A percentile compares a stretch with the other conserved stretches of the same genome.
Evolutionary conservation across 2,797 vertebrate species (phyloP).

Genomic region (Semaprochilodus insignis): DNA sequence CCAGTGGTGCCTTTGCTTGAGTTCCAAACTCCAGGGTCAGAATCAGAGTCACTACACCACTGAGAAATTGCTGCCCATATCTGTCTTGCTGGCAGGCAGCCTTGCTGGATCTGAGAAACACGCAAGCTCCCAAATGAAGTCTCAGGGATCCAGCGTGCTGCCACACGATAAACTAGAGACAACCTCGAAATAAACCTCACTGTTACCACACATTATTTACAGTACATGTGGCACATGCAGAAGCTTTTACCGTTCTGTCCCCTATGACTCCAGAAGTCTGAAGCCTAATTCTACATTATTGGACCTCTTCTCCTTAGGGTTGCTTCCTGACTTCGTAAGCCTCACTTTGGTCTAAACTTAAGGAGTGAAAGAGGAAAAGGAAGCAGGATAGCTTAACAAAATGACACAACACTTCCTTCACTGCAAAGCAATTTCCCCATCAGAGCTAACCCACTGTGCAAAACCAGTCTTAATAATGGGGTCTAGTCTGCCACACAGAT

Average conservation of each 20-base stretch:
- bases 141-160: slow-evolving; percentile 40
- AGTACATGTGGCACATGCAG: neutral
- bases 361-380: slow-evolving; percentile 62
- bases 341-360: slow-evolving; percentile 41
- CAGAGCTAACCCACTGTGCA: slow-evolving; percentile 39
- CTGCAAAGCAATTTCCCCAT: slow-evolving; percentile 51
- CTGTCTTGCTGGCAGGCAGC: slow-evolving; percentile 40
- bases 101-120: slow-evolving; percentile 32
- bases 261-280: slow-evolving; percentile 11
- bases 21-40: slow-evolving; percentile 38
- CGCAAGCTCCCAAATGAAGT: slow-evolving; percentile 39
- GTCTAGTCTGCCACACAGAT: slow-evolving; percentile 3
- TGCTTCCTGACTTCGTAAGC: slow-evolving; percentile 37
- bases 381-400: slow-evolving; percentile 57
- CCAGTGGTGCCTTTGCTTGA: slow-evolving; percentile 19
- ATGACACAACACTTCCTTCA: slow-evolving; percentile 61
- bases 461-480: slow-evolving; percentile 2
- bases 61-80: slow-evolving; percentile 40
- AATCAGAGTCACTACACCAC: slow-evolving; percentile 52
- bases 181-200: slow-evolving; percentile 16
- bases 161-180: slow-evolving; percentile 33
- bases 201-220: slow-evolving; percentile 34
- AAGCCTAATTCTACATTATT: slow-evolving; percentile 14
- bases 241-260: neutral
- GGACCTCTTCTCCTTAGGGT: neutral